Evolutionary conservation across 2,888 invertebrate species (phyloP), one percentile per base, ranked within the genome.

Genomic region (Drosophila paramelanica): DNA sequence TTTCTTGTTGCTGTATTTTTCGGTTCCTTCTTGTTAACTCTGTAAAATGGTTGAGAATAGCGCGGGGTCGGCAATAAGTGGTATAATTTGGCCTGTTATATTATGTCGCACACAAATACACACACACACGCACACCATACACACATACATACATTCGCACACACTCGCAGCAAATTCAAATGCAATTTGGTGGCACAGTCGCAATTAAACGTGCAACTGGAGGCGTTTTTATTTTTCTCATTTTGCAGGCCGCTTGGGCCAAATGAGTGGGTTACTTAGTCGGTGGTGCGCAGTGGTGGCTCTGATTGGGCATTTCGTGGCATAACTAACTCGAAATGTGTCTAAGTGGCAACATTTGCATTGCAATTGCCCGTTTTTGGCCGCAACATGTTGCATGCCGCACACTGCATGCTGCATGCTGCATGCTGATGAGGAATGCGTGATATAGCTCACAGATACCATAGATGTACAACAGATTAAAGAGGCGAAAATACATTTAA

Each of bases 261-360:
- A 53, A 71, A 61, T 68, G 72, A 68, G 68, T 71, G 72, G 68
- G 43, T 62, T 62, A 71, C 53, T 33, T 56, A 46, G 55, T 42
- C 25, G 47, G 17, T 52, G 39, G 41, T 59, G 38, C 20, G 46
- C 33, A 39, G 20, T 39, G 59, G 67, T 53, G 67, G 57, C 88
- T 81, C 73, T 89, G 82, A 88, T 83, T 88, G 88, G 86, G 60
- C 82, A 84, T 67, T 74, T 81, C 39, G 75, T 88, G 89, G 89
- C 82, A 83, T 83, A 83, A 83, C 89, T 81, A 83, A 75, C 86
- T 79, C 82, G 79, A 88, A 83, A 88, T 88, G 88, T 88, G 89
- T 89, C 83, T 70, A 78, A 81, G 70, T 88, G 85, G 75, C 89
- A 85, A 62, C 84, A 84, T 82, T 79, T 82, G 79, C 77, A 75